phyloP scores from a whole-genome alignment of 2,113 vertebrate genomes.

The Macroglossus sobrinus region DNA sequence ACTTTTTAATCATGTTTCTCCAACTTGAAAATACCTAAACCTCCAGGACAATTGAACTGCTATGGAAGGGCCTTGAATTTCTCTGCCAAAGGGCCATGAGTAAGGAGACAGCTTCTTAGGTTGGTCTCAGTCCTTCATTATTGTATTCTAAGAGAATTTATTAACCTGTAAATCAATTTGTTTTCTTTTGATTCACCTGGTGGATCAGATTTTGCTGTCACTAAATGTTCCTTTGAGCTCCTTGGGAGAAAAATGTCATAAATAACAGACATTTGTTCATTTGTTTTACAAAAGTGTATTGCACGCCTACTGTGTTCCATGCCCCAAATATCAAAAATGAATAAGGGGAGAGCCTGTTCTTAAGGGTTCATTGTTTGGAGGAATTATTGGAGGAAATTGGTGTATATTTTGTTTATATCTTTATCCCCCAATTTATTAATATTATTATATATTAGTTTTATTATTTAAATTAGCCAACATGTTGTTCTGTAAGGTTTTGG shows the following conservation, averaged over 20 bases:
- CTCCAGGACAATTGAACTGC: background rate
- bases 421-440: background rate
- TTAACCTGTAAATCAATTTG: background rate
- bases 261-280: background rate
- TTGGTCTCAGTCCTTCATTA: background rate
- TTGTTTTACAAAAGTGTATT: background rate
- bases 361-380: background rate
- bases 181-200: background rate
- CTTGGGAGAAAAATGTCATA: background rate
- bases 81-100: background rate
- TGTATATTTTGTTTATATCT: background rate
- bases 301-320: background rate
- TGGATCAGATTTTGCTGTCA: conserved; percentile 20
- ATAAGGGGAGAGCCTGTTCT: background rate
- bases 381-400: background rate
- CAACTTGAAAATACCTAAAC: background rate
- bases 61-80: background rate
- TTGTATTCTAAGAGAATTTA: background rate
- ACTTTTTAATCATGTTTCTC: background rate
- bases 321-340: background rate
- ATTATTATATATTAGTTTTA: background rate
- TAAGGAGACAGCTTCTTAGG: background rate
- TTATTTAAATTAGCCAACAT: background rate
- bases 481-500: background rate
- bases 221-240: background rate